phyloP scores from a whole-genome alignment of 1,140 invertebrate genomes.

The Conopomorpha cramerella region DNA sequence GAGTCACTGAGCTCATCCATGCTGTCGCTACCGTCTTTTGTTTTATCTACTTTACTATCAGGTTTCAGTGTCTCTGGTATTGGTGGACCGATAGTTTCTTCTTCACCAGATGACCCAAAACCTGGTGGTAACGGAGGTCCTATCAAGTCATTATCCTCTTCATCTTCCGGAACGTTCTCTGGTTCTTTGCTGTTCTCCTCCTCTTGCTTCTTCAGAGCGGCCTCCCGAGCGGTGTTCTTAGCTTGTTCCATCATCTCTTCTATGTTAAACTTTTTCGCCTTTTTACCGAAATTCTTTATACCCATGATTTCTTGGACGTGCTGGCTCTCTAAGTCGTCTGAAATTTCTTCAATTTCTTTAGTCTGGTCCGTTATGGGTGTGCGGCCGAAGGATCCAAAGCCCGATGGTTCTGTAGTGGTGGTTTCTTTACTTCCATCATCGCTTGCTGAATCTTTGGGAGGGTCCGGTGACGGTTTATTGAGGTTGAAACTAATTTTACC shows the following conservation, averaged over 20 bases:
- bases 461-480: constrained; percentile 15
- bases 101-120: constrained; percentile 11
- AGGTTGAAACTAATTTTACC: constrained; percentile 49
- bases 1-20: constrained; percentile 60
- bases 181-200: constrained; percentile 16
- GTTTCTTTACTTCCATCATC: constrained; percentile 12
- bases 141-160: constrained; percentile 62
- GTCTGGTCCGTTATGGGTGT: constrained; percentile 48
- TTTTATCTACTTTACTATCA: constrained; percentile 14
- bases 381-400: constrained; percentile 68
- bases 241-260: constrained; percentile 62
- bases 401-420: constrained; percentile 38
- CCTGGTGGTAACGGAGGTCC: constrained; percentile 62
- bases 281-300: constrained; percentile 76
- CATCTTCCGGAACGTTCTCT: constrained; percentile 16
- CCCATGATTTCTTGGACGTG: constrained; percentile 75
- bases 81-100: constrained; percentile 26
- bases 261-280: constrained; percentile 76
- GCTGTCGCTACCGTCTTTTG: constrained; percentile 42
- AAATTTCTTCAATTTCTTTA: constrained; percentile 66
- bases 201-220: constrained; percentile 22
- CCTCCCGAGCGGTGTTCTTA: constrained; percentile 48
- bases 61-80: constrained; percentile 13
- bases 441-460: constrained; percentile 5
- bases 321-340: constrained; percentile 70